These are phyloP conservation scores for Danio aesculapii DNA, from an alignment of 2,797 vertebrate genomes.

Conservation along the genomic window DNA sequence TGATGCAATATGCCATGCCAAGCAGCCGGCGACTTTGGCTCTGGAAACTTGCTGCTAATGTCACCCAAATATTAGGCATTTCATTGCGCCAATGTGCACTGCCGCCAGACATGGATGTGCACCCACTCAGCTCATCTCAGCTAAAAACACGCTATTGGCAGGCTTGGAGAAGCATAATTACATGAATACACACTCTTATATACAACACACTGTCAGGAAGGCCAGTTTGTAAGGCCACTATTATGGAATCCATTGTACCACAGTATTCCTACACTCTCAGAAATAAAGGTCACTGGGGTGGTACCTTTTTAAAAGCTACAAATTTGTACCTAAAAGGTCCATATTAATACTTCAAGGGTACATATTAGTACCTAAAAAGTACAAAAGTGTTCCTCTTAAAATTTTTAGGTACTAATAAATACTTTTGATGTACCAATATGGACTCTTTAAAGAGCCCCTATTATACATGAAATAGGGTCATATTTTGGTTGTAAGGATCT, in stretches of 20 bases:
- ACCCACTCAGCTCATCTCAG: constrained; percentile 20
- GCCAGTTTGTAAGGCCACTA: constrained; percentile 6
- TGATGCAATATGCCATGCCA: constrained; percentile 37
- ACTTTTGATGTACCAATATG: too few relatives aligned
- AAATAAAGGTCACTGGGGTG: too few relatives aligned
- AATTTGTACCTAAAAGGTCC: too few relatives aligned
- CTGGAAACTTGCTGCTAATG: background rate
- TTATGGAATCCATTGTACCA: constrained; percentile 21
- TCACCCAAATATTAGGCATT: constrained; percentile 22
- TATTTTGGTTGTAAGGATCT: too few relatives aligned
- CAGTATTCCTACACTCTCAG: too few relatives aligned
- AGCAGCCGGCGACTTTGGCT: constrained; percentile 35
- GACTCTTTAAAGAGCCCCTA: too few relatives aligned
- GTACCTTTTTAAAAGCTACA: too few relatives aligned
- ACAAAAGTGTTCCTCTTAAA: too few relatives aligned
- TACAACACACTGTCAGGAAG: constrained; percentile 26
- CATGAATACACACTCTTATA: constrained; percentile 2
- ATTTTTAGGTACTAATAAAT: too few relatives aligned
- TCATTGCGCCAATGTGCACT: constrained; percentile 8
- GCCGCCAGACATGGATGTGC: constrained; percentile 16
- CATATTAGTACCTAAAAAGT: too few relatives aligned
- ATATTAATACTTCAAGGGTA: too few relatives aligned
- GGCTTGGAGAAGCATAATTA: constrained; percentile 1
- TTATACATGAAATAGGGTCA: too few relatives aligned
- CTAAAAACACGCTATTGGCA: constrained; percentile 35